A percentile compares a stretch with the other conserved stretches of the same genome.
These are phyloP conservation scores for Hyposmocoma kahamanoa DNA, from an alignment of 1,140 invertebrate species.

Conservation along the genomic window DNA sequence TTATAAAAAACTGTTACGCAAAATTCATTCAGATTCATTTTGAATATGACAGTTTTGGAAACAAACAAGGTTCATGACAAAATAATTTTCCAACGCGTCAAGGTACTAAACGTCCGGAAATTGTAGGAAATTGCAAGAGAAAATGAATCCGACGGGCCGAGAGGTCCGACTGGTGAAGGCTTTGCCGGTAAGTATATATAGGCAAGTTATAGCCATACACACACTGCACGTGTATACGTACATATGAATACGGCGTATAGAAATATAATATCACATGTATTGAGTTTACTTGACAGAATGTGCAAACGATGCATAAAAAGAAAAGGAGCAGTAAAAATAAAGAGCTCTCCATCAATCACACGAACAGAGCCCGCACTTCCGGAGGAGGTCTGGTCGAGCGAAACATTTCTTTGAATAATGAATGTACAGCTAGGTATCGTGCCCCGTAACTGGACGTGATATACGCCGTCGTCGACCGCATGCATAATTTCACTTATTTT, in stretches of 20 bases:
- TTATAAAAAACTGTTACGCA: too few species aligned
- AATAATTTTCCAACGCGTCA: slow-evolving; percentile 63
- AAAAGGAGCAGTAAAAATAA: slow-evolving; percentile 58
- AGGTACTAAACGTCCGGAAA: slow-evolving; percentile 64
- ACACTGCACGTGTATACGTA: too few species aligned
- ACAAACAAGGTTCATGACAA: too few species aligned
- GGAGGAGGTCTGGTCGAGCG: slow-evolving; percentile 56
- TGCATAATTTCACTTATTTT: slow-evolving; percentile 74
- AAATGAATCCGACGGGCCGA: slow-evolving; percentile 67
- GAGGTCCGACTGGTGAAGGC: slow-evolving; percentile 44
- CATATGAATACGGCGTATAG: too few species aligned
- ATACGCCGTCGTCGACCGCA: slow-evolving; percentile 71
- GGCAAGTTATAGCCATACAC: too few species aligned
- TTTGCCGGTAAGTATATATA: too few species aligned
- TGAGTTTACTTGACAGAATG: slow-evolving; percentile 13
- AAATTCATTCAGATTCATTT: too few species aligned
- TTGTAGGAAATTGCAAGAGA: slow-evolving; percentile 73
- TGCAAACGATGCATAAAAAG: slow-evolving; percentile 34
- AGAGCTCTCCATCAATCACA: slow-evolving; percentile 68
- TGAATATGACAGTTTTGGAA: too few species aligned
- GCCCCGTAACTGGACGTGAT: slow-evolving; percentile 71
- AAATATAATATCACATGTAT: too few species aligned
- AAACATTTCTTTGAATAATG: slow-evolving; percentile 74
- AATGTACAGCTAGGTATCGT: slow-evolving; percentile 67
- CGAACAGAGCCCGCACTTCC: slow-evolving; percentile 61